phyloP scores from a whole-genome alignment of 2,888 invertebrate genomes.

The Drosophila nr. perissopoda region DNA sequence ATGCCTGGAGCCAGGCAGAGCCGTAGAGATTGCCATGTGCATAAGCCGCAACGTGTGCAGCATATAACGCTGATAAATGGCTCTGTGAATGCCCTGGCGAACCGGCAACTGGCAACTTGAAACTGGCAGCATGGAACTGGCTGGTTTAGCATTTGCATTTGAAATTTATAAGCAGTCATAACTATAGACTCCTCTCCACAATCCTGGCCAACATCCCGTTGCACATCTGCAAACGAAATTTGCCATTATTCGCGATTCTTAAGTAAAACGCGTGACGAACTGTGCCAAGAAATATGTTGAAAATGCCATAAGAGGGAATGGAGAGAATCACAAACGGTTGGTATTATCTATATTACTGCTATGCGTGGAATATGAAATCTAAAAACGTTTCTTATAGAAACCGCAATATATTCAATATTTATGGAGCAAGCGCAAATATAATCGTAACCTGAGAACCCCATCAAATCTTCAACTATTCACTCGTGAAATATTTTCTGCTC shows the following conservation, averaged over 20 bases:
- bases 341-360: neutral
- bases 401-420: neutral
- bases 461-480: neutral
- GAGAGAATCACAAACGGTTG: neutral
- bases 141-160: slow-evolving; percentile 75
- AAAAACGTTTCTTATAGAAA: neutral
- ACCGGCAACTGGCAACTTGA: slow-evolving; percentile 30
- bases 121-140: slow-evolving; percentile 11
- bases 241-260: slow-evolving; percentile 61
- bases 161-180: slow-evolving; percentile 77
- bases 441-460: neutral
- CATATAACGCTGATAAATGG: slow-evolving; percentile 76
- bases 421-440: slow-evolving; percentile 1
- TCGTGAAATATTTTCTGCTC: slow-evolving; percentile 13
- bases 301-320: slow-evolving; percentile 17
- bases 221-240: slow-evolving; percentile 66
- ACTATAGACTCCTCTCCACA: slow-evolving; percentile 44
- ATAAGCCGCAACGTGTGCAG: slow-evolving; percentile 76
- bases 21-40: slow-evolving; percentile 72
- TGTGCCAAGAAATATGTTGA: slow-evolving; percentile 48
- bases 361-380: neutral
- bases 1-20: slow-evolving; percentile 26
- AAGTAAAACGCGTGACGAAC: slow-evolving; percentile 59
- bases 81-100: slow-evolving; percentile 49
- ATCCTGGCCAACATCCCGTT: slow-evolving; percentile 7